Conservation (phyloP, 2,113 vertebrate genomes). For the Noctilio leporinus region DNA sequence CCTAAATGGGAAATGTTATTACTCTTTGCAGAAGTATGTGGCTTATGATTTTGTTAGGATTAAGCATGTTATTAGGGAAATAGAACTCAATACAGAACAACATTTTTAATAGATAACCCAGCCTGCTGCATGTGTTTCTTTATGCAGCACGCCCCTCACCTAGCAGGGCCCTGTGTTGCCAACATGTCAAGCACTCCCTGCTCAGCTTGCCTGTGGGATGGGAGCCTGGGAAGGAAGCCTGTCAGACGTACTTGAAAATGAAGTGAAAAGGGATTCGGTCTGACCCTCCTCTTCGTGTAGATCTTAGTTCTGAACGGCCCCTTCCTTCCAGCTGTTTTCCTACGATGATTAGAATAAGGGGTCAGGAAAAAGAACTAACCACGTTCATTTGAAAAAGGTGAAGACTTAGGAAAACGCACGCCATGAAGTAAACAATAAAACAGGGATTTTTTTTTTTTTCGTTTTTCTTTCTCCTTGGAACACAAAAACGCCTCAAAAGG, state of each 20-base stretch:
- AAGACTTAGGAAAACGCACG: conserved; percentile 46
- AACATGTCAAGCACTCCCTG: background rate
- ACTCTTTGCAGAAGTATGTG: background rate
- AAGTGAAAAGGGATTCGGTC: conserved; percentile 49
- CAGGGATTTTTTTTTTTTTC: conserved; percentile 10
- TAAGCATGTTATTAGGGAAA: background rate
- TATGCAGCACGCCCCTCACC: background rate
- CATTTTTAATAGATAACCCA: background rate
- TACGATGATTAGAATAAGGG: background rate
- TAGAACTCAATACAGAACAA: background rate
- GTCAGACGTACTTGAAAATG: conserved; percentile 49
- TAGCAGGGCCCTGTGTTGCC: background rate
- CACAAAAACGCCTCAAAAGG: conserved; percentile 27
- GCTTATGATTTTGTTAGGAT: background rate
- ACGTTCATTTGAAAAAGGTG: background rate
- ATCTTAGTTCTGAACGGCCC: conserved; percentile 53
- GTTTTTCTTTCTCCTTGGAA: no score
- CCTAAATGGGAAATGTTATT: background rate
- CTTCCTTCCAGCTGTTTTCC: conserved; percentile 20
- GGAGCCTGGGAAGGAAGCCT: conserved; percentile 21
- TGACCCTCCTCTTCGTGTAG: conserved; percentile 12
- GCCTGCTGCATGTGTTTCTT: background rate
- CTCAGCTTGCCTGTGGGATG: background rate
- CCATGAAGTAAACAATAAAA: conserved; percentile 63
- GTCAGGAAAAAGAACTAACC: background rate